Base-by-base conservation (phyloP, 2,113 vertebrate species). In the Columba janthina region DNA sequence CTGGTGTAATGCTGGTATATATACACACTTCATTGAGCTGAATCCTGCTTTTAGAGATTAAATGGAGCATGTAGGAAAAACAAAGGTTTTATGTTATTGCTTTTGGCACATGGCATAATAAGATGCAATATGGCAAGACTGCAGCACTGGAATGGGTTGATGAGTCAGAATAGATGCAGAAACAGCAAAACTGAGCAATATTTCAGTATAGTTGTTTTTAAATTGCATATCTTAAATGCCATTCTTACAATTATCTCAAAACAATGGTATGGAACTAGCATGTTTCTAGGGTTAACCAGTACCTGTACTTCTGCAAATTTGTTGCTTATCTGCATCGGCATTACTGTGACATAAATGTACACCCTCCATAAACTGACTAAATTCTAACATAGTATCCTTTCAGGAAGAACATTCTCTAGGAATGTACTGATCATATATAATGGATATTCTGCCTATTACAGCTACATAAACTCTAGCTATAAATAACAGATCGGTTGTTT, bases 41-140 rank as follows among this genome's bases (percentile, higher is more conserved):
- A 81, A 73, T 84, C 65, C 32, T 77, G 79, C 72, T 78, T 90
- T 94, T 74, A 88, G 67, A 90, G 78, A 71, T 93, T 90, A 96
- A 95, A 96, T 93, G 93, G 73, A 93, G 88, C 88, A 40, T 95
- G 72, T 29, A 92, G 75, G 78, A 90, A 96, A 96, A 96, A 93
- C 79, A 95, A 96, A 94, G 75, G 42, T 4, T 95, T 95, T 96
- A 71, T 32, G 75, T 81, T 77, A 96, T 81, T 90, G 65, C 32
- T 96, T 13, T 86, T 94, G 94, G 90, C 94, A 91, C 36, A 87
- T 74, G 21, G 71, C 60, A 81, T 71, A 96, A 88, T 64, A 91
- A 83, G 79, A 94, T 64, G 29, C 48, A 90, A 90, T 96, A 88
- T 77, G 75, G 57, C 22, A 88, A 80, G 46, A 86, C 26, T 84